A percentile compares a stretch with the other conserved stretches of the same genome.
phyloP scores from a whole-genome alignment of 2,888 invertebrate genomes.

The Chromoteleia sp. region DNA sequence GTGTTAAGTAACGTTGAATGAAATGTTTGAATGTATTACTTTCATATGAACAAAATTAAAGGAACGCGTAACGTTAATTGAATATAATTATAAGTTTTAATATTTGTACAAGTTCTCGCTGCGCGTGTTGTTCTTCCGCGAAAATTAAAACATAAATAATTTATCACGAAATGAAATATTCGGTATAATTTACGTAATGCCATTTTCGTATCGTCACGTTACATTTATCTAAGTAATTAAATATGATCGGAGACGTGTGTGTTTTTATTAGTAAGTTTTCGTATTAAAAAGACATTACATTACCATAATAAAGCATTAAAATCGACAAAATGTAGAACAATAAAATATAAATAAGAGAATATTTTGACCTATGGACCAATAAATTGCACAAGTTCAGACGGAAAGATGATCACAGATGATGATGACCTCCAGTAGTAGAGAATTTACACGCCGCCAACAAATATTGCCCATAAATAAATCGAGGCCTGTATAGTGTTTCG shows the following conservation, averaged over 20 bases:
- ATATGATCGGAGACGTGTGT: conserved; percentile 18
- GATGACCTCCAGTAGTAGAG: conserved; percentile 70
- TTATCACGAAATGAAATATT: neutral
- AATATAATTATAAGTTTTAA: too few relatives aligned
- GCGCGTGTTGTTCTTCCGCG: too few relatives aligned
- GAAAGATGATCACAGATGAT: conserved; percentile 56
- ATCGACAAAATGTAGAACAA: conserved; percentile 8
- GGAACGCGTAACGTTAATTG: too few relatives aligned
- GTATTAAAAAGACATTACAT: conserved; percentile 31
- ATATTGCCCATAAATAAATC: conserved; percentile 81
- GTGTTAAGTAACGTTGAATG: too few relatives aligned
- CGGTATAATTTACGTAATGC: neutral
- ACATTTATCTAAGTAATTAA: neutral
- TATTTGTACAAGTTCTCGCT: too few relatives aligned
- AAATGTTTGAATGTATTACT: too few relatives aligned
- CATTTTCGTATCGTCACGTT: neutral
- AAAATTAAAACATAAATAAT: too few relatives aligned
- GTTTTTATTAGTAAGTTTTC: conserved; percentile 12
- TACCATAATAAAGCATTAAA: conserved; percentile 39
- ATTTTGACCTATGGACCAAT: conserved; percentile 34
- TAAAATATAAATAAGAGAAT: conserved; percentile 34
- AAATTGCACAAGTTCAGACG: conserved; percentile 40
- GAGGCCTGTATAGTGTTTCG: conserved; percentile 70
- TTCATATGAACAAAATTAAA: too few relatives aligned
- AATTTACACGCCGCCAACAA: conserved; percentile 79